Percentiles rank a stretch among this genome's conserved stretches.
These are phyloP conservation scores for Microtus montanus DNA, from an alignment of 2,113 vertebrate species.

Conservation along the genomic window DNA sequence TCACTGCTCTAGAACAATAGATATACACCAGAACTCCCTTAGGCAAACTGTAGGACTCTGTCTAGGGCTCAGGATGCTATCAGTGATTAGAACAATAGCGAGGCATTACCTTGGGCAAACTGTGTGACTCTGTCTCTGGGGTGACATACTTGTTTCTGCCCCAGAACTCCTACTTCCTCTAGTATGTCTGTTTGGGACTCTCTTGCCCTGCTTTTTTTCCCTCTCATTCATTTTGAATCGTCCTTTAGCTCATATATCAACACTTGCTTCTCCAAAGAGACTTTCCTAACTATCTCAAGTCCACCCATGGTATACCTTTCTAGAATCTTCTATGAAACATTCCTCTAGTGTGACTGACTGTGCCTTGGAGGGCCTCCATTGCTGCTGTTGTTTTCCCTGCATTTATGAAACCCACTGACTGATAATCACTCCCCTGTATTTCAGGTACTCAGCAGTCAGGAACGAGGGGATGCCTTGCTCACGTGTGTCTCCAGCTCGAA, in stretches of 20 bases:
- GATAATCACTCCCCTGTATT: neutral
- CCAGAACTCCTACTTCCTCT: neutral
- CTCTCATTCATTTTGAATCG: neutral
- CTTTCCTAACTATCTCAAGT: neutral
- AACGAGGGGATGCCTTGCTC: neutral
- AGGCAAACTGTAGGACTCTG: neutral
- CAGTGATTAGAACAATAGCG: neutral
- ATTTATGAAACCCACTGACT: neutral
- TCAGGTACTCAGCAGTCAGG: neutral
- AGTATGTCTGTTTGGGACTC: neutral
- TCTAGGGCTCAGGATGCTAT: neutral
- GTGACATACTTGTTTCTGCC: neutral
- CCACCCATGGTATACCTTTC: rapidly evolving
- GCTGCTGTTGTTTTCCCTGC: neutral
- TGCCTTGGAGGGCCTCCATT: neutral
- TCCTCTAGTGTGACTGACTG: neutral
- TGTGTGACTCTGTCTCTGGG: neutral
- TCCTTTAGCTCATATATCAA: neutral
- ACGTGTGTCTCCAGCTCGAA: too few relatives aligned
- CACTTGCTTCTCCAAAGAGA: neutral
- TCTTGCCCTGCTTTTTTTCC: neutral
- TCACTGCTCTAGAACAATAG: too few relatives aligned
- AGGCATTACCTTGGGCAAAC: neutral
- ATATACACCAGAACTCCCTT: too few relatives aligned
- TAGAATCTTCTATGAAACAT: neutral